phyloP scores from a whole-genome alignment of 1,140 invertebrate genomes.

The Heliconius congener region DNA sequence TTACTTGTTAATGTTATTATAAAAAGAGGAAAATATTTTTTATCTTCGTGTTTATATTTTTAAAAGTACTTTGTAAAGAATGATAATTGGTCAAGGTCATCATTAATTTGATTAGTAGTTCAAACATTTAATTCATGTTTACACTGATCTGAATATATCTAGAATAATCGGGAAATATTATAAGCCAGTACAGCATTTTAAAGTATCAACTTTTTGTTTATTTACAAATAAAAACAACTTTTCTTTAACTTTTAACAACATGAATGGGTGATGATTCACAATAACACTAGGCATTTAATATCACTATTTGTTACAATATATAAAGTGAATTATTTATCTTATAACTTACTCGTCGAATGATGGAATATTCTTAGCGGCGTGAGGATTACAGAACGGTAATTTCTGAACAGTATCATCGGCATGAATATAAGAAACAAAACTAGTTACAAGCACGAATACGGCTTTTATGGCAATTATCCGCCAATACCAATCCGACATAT shows the following conservation, averaged over 20 bases:
- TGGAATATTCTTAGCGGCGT: conserved; percentile 51
- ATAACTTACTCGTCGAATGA: conserved; percentile 54
- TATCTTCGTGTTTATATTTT: not conserved
- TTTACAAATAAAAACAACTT: conserved; percentile 29
- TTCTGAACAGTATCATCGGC: conserved; percentile 67
- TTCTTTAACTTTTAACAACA: not conserved
- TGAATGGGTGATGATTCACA: not conserved
- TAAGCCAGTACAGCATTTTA: not conserved
- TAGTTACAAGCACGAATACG: conserved; percentile 57
- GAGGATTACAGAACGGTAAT: conserved; percentile 72
- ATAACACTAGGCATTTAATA: not conserved
- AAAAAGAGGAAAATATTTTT: not conserved
- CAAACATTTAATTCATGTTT: not conserved
- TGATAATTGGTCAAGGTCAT: conserved; percentile 33
- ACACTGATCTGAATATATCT: not conserved
- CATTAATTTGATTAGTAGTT: conserved; percentile 33
- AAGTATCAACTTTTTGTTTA: not conserved
- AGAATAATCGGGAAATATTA: conserved; percentile 9
- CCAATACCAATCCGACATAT: conserved; percentile 77
- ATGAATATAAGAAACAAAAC: conserved; percentile 63
- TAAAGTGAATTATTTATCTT: not conserved
- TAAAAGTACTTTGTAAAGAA: conserved; percentile 1
- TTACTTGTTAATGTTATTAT: not conserved
- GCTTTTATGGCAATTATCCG: conserved; percentile 64
- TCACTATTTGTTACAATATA: not conserved